Evolutionary conservation across 2,888 invertebrate genomes (phyloP).

Genomic region (Cephus runcator): DNA sequence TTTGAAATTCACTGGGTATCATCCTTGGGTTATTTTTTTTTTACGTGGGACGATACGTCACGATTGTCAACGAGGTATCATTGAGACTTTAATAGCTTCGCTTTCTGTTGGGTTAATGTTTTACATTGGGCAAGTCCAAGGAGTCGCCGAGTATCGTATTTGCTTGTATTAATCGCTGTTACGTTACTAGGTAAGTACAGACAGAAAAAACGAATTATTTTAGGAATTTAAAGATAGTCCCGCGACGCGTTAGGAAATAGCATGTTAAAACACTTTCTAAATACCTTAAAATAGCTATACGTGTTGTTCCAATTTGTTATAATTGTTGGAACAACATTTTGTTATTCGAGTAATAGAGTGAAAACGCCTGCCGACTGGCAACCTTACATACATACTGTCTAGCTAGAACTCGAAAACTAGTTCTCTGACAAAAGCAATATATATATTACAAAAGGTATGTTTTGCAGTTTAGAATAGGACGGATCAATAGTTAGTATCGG

Average conservation of each 20-base stretch:
- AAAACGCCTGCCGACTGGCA: background rate
- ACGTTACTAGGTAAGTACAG: background rate
- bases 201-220: background rate
- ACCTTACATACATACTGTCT: background rate
- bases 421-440: background rate
- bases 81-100: no score
- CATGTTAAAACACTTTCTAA: background rate
- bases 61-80: background rate
- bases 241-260: background rate
- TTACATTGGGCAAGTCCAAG: no score
- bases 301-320: no score
- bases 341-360: background rate
- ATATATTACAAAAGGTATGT: background rate
- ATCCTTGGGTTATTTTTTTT: background rate
- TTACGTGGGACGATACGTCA: background rate
- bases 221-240: background rate
- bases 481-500: background rate
- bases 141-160: background rate
- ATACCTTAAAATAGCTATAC: no score
- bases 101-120: no score
- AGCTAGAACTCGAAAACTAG: background rate
- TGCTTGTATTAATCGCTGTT: background rate
- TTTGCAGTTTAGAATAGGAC: background rate
- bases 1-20: background rate
- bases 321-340: background rate